These are phyloP conservation scores for Marisa cornuarietis DNA, from an alignment of 1,140 invertebrate species.

Conservation along the genomic window DNA sequence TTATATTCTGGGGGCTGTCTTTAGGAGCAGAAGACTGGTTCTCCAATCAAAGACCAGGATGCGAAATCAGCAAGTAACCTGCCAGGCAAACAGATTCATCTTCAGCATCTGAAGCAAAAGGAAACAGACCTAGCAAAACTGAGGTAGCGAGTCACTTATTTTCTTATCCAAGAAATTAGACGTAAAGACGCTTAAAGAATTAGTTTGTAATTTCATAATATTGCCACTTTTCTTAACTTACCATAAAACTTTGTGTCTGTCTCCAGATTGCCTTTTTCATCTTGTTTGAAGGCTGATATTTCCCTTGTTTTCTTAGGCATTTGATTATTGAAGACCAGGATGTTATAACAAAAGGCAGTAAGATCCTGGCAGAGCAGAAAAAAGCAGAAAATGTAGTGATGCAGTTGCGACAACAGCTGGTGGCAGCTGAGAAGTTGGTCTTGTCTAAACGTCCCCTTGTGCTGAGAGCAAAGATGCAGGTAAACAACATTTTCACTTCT, in stretches of 20 bases:
- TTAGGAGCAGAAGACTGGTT: no score
- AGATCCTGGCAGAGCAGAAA: slow-evolving; percentile 41
- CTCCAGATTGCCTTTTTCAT: no score
- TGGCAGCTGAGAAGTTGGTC: slow-evolving; percentile 41
- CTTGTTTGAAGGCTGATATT: not conserved
- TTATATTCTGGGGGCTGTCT: no score
- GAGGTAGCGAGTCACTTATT: slow-evolving; percentile 13
- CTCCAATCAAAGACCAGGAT: no score
- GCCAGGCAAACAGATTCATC: not conserved
- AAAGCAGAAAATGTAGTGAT: slow-evolving; percentile 39
- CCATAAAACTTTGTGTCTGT: no score
- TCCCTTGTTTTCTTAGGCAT: slow-evolving; percentile 31
- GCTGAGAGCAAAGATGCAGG: slow-evolving; percentile 50
- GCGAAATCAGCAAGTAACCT: no score
- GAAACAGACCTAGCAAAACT: slow-evolving; percentile 31
- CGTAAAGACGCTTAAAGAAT: no score
- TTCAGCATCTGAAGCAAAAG: slow-evolving; percentile 19
- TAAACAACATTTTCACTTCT: slow-evolving; percentile 20
- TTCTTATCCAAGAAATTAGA: not conserved
- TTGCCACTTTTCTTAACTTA: no score
- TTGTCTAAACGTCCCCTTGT: slow-evolving; percentile 37
- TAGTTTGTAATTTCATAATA: no score
- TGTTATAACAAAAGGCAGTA: slow-evolving; percentile 39
- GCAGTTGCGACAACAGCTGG: slow-evolving; percentile 46
- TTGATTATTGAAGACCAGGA: slow-evolving; percentile 41